Conservation (phyloP, 2,113 vertebrate species). For the Zootoca vivipara region DNA sequence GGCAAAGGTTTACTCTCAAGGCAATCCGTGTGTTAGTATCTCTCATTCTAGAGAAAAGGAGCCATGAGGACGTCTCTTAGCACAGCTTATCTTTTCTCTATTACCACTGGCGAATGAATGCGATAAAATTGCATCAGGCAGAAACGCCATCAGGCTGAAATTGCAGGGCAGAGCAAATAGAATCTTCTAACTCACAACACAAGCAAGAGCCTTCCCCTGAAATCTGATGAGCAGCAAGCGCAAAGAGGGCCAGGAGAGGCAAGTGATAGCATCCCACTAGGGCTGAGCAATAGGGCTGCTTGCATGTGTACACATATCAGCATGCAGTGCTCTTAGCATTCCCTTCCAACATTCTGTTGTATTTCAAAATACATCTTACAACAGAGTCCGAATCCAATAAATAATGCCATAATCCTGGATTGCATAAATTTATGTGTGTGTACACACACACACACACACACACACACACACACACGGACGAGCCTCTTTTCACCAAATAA, state of each 20-base stretch:
- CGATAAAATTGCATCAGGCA: constrained; percentile 47
- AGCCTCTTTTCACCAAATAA: no score
- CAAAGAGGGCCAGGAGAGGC: fast-evolving
- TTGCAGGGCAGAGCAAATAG: constrained; percentile 1
- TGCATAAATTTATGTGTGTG: neutral
- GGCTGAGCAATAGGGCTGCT: no score
- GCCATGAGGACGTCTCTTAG: constrained; percentile 25
- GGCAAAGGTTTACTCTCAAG: constrained; percentile 11
- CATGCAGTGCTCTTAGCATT: constrained; percentile 27
- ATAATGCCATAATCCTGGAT: neutral
- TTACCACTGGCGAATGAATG: constrained; percentile 58
- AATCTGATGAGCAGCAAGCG: fast-evolving
- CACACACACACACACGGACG: no score
- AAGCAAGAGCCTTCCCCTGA: neutral
- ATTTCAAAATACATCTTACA: neutral
- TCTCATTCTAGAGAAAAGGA: constrained; percentile 36
- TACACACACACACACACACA: no score
- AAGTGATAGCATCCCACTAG: neutral
- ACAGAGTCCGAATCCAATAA: neutral
- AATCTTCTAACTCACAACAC: neutral
- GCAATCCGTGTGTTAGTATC: constrained; percentile 45
- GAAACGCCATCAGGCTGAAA: neutral
- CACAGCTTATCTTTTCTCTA: constrained; percentile 60
- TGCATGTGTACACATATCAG: constrained; percentile 34
- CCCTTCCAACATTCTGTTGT: constrained; percentile 43